phyloP scores from a whole-genome alignment of 2,888 invertebrate genomes.

The Melieria crassipennis region DNA sequence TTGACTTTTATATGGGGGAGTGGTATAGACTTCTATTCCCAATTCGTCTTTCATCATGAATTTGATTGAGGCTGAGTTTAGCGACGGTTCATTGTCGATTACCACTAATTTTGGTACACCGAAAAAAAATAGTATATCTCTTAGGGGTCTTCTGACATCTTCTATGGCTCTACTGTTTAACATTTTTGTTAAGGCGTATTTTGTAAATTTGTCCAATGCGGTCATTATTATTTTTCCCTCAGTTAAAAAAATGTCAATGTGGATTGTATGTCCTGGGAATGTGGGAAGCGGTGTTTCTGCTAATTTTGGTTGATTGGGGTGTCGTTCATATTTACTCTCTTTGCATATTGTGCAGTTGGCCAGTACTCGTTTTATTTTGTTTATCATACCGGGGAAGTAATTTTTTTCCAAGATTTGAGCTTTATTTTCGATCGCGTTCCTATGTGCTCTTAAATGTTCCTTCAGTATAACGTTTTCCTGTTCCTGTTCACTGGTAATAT shows the following conservation, averaged over 20 bases:
- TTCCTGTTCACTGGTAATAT: slow-evolving; percentile 10
- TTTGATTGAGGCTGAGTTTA: slow-evolving; percentile 39
- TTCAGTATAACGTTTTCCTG: slow-evolving; percentile 12
- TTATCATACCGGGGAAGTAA: slow-evolving; percentile 5
- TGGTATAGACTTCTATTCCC: slow-evolving; percentile 36
- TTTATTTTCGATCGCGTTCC: slow-evolving; percentile 10
- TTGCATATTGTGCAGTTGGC: slow-evolving; percentile 26
- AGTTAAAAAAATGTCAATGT: slow-evolving; percentile 38
- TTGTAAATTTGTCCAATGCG: slow-evolving; percentile 40
- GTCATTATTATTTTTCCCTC: slow-evolving; percentile 33
- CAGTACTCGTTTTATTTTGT: slow-evolving; percentile 13
- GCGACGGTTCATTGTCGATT: slow-evolving; percentile 42
- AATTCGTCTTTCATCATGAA: slow-evolving; percentile 41
- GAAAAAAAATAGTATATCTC: slow-evolving; percentile 40
- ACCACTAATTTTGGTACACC: slow-evolving; percentile 40
- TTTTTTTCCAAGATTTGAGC: slow-evolving; percentile 7
- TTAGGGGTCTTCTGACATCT: slow-evolving; percentile 35
- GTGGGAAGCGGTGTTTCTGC: slow-evolving; percentile 38
- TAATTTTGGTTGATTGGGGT: slow-evolving; percentile 33
- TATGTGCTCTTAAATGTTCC: slow-evolving; percentile 9
- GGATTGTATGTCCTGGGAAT: slow-evolving; percentile 37
- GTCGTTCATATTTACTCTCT: slow-evolving; percentile 35
- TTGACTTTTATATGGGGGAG: slow-evolving; percentile 15
- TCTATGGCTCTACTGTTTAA: slow-evolving; percentile 34
- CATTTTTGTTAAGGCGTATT: slow-evolving; percentile 28